Percentiles rank a stretch among this genome's conserved stretches.
Evolutionary conservation across 2,113 vertebrate species (phyloP).

Genomic region (Poicephalus meyeri): DNA sequence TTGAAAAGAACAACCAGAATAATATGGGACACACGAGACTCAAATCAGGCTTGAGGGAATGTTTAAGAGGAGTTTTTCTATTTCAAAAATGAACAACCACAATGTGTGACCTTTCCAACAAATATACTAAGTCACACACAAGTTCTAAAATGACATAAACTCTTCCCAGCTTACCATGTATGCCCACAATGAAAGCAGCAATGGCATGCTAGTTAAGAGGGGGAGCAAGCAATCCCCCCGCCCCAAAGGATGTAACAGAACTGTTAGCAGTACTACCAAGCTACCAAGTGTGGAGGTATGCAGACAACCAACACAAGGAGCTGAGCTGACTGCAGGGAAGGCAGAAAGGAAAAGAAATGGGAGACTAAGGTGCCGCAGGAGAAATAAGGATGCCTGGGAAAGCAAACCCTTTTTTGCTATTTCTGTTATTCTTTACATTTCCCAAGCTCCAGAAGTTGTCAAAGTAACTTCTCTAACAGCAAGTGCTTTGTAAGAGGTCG

Average conservation of each 20-base stretch:
- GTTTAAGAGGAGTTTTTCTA: neutral
- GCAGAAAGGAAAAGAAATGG: neutral
- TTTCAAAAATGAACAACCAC: neutral
- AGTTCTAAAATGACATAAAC: neutral
- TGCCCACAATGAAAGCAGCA: neutral
- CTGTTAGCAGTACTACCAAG: neutral
- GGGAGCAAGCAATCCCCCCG: neutral
- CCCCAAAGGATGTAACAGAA: neutral
- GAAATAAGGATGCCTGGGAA: neutral
- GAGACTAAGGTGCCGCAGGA: neutral
- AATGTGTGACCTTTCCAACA: neutral
- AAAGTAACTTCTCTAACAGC: neutral
- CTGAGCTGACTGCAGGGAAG: neutral
- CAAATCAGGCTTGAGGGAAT: neutral
- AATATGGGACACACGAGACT: neutral
- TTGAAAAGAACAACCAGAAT: neutral
- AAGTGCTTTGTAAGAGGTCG: neutral
- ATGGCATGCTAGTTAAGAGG: neutral
- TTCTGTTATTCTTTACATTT: constrained; percentile 7
- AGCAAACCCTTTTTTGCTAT: neutral
- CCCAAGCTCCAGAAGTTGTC: neutral
- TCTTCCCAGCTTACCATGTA: neutral
- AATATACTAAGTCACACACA: neutral
- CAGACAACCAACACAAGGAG: neutral
- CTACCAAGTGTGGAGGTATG: neutral